A percentile compares a stretch with the other conserved stretches of the same genome.
Evolutionary conservation across 2,113 vertebrate species (phyloP).

Genomic region (Dromaius novaehollandiae): DNA sequence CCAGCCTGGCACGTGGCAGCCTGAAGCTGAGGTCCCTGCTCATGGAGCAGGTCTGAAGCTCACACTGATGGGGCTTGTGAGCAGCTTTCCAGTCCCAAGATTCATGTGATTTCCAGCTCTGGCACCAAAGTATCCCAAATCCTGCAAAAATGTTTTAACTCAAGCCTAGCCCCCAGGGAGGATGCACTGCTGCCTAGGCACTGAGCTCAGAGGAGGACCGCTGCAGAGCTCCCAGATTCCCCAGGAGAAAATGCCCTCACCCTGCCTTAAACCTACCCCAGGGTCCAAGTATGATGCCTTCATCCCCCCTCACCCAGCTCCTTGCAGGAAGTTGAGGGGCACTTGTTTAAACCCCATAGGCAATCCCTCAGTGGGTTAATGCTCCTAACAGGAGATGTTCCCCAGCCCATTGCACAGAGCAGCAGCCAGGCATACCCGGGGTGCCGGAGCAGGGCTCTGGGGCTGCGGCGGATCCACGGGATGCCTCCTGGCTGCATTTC

Average conservation of each 20-base stretch:
- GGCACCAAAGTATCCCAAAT: not conserved
- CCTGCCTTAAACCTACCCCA: not conserved
- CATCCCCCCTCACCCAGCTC: not conserved
- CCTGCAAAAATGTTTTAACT: too few species aligned
- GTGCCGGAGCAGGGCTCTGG: too few species aligned
- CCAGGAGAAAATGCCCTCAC: too few species aligned
- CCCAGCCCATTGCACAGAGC: not conserved
- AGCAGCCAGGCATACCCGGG: not conserved
- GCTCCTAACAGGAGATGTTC: not conserved
- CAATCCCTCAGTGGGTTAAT: not conserved
- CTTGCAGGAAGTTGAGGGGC: too few species aligned
- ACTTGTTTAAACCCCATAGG: not conserved
- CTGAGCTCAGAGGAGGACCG: not conserved
- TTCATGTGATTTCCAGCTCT: not conserved
- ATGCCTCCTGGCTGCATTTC: not conserved
- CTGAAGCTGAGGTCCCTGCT: fast-evolving
- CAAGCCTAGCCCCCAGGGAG: too few species aligned
- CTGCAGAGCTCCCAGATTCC: not conserved
- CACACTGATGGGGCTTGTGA: not conserved
- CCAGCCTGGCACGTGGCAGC: fast-evolving
- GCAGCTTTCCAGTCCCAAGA: not conserved
- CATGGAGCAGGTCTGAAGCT: fast-evolving
- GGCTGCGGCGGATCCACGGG: not conserved
- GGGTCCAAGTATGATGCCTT: too few species aligned
- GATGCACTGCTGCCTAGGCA: not conserved